Evolutionary conservation across 2,888 invertebrate genomes (phyloP).

Genomic region (Ectemnius lituratus): DNA sequence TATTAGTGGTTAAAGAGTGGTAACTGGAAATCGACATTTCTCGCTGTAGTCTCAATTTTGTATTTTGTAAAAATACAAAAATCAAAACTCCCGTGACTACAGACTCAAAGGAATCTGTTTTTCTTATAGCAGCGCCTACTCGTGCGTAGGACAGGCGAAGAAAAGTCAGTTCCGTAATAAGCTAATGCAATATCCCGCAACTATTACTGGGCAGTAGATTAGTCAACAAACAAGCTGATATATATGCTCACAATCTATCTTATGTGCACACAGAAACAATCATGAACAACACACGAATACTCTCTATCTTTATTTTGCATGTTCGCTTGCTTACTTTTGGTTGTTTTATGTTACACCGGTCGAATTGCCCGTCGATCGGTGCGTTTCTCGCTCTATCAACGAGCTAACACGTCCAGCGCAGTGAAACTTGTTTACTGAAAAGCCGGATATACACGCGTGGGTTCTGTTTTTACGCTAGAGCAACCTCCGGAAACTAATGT

Average conservation of each 20-base stretch:
- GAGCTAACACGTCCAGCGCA: slow-evolving; percentile 1
- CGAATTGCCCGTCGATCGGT: slow-evolving; percentile 7
- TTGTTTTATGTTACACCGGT: slow-evolving; percentile 28
- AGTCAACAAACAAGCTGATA: slow-evolving; percentile 40
- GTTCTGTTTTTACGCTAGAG: slow-evolving; percentile 28
- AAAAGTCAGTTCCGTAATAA: slow-evolving; percentile 22
- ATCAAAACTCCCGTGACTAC: slow-evolving; percentile 24
- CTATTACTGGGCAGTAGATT: slow-evolving; percentile 58
- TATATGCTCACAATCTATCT: slow-evolving; percentile 52
- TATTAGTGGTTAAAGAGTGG: slow-evolving; percentile 11
- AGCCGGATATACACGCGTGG: slow-evolving; percentile 25
- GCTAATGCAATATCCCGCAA: slow-evolving; percentile 32
- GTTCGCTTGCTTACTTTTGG: slow-evolving; percentile 66
- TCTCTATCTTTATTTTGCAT: slow-evolving; percentile 71
- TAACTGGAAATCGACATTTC: slow-evolving; percentile 33
- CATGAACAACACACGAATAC: slow-evolving; percentile 52
- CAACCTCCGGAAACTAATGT: slow-evolving; percentile 23
- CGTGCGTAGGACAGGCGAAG: slow-evolving; percentile 46
- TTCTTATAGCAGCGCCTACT: slow-evolving; percentile 55
- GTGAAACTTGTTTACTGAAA: slow-evolving; percentile 21
- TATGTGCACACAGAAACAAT: slow-evolving; percentile 64
- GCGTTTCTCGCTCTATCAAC: slow-evolving; percentile 9
- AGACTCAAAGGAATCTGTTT: slow-evolving; percentile 30
- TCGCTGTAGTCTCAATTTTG: slow-evolving; percentile 23
- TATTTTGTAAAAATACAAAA: slow-evolving; percentile 27